A percentile compares a stretch with the other conserved stretches of the same genome.
Conservation (phyloP, 2,888 invertebrate species). For the Cetonia aurata region DNA sequence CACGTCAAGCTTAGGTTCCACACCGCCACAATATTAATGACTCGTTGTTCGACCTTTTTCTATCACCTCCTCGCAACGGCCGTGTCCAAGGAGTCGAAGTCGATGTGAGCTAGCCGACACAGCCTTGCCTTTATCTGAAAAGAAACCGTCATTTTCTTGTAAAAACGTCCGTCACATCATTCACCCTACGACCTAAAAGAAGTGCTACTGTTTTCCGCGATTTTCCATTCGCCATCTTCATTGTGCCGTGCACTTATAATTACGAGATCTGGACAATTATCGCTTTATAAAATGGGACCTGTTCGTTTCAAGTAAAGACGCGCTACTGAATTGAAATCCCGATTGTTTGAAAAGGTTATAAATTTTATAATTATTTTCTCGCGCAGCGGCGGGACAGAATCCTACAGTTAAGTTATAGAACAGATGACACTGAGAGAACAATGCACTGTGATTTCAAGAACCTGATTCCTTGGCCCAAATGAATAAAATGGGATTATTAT, state of each 20-base stretch:
- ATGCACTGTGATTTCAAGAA: no score
- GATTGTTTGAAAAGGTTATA: constrained; percentile 23
- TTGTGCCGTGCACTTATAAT: constrained; percentile 9
- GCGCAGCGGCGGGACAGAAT: constrained; percentile 6
- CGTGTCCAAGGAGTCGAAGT: constrained; percentile 14
- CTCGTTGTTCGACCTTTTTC: constrained; percentile 34
- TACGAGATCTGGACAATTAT: constrained; percentile 28
- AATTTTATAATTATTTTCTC: constrained; percentile 31
- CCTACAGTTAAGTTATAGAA: constrained; percentile 13
- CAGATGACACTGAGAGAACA: constrained; percentile 31
- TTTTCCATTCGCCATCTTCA: constrained; percentile 17
- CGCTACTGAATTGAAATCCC: constrained; percentile 8
- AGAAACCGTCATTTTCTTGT: constrained; percentile 36
- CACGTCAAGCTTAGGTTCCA: constrained; percentile 31
- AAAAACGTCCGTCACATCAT: constrained; percentile 34
- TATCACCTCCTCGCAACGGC: constrained; percentile 13
- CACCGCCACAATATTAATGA: constrained; percentile 37
- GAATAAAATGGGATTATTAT: no score
- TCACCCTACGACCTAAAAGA: constrained; percentile 24
- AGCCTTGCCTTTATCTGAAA: constrained; percentile 17
- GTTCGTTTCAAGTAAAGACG: constrained; percentile 21
- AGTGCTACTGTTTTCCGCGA: constrained; percentile 6
- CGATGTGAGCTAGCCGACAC: not conserved
- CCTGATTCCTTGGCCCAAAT: no score
- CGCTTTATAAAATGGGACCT: constrained; percentile 24